phyloP scores from a whole-genome alignment of 2,888 invertebrate species.

The Rutpela maculata region DNA sequence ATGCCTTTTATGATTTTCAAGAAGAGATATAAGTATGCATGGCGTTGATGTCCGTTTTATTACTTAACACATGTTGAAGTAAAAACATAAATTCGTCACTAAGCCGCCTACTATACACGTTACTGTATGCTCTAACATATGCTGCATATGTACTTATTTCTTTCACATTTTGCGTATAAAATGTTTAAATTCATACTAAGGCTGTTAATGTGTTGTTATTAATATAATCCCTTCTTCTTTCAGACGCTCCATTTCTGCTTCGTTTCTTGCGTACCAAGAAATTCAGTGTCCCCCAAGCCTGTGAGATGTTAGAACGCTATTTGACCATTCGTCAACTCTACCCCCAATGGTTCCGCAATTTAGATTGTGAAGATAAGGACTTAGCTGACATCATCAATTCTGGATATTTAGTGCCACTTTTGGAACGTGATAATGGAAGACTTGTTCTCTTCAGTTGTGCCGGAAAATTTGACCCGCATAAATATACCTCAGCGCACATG shows the following conservation, averaged over 20 bases:
- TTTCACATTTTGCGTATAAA: no score
- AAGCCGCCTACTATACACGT: no score
- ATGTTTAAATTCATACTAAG: no score
- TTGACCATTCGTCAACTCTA: conserved; percentile 89
- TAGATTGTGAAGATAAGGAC: conserved; percentile 87
- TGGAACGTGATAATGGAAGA: conserved; percentile 85
- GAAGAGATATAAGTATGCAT: no score
- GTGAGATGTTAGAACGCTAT: conserved; percentile 91
- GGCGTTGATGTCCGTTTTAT: no score
- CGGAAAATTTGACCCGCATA: conserved; percentile 76
- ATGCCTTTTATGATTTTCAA: no score
- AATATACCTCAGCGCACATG: conserved; percentile 86
- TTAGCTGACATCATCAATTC: conserved; percentile 87
- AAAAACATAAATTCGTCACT: no score
- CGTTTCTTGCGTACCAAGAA: conserved; percentile 92
- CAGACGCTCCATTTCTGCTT: conserved; percentile 87
- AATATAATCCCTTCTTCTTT: conserved; percentile 45
- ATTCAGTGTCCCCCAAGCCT: conserved; percentile 89
- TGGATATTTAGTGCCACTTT: conserved; percentile 86
- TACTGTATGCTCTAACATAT: no score
- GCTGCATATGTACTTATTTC: no score
- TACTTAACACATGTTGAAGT: no score
- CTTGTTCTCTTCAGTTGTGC: conserved; percentile 85
- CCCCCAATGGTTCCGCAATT: conserved; percentile 89
- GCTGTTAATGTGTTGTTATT: no score